These are phyloP conservation scores for Oryzias melastigma DNA, from an alignment of 2,113 vertebrate genomes.

Conservation along the genomic window DNA sequence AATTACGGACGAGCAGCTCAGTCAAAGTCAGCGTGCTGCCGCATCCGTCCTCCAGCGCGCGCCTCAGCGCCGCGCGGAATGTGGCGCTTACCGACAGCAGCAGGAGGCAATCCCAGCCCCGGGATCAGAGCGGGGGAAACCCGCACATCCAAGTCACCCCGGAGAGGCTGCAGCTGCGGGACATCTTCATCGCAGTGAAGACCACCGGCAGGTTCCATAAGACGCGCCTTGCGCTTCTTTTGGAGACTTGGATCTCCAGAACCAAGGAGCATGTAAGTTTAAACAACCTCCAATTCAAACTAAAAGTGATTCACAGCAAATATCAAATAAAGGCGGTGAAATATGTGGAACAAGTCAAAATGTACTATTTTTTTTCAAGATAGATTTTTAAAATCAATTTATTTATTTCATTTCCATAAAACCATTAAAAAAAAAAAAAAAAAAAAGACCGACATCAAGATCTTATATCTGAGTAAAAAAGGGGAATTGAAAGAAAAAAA, in stretches of 20 bases:
- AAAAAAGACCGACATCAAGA: too few relatives aligned
- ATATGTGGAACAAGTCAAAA: too few relatives aligned
- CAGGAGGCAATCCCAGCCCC: neutral
- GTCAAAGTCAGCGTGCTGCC: conserved; percentile 7
- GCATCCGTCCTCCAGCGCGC: conserved; percentile 33
- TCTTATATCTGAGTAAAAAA: too few relatives aligned
- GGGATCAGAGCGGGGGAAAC: neutral
- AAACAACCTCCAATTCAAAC: neutral
- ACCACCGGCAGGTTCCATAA: conserved; percentile 86
- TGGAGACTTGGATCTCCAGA: conserved; percentile 90
- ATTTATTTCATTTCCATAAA: too few relatives aligned
- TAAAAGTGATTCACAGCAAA: too few relatives aligned
- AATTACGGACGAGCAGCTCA: conserved; percentile 42
- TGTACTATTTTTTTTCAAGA: too few relatives aligned
- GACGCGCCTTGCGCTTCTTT: conserved; percentile 83
- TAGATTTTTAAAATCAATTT: too few relatives aligned
- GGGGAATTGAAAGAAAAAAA: too few relatives aligned
- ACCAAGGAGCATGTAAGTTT: conserved; percentile 81
- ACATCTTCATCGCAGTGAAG: conserved; percentile 88
- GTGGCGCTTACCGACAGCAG: conserved; percentile 12
- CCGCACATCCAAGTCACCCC: neutral
- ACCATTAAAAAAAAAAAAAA: too few relatives aligned
- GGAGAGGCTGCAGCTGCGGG: conserved; percentile 55
- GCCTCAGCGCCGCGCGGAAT: conserved; percentile 36
- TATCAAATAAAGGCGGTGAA: too few relatives aligned